Base-by-base conservation (phyloP, 2,113 vertebrate species). In the Bufo gargarizans region DNA sequence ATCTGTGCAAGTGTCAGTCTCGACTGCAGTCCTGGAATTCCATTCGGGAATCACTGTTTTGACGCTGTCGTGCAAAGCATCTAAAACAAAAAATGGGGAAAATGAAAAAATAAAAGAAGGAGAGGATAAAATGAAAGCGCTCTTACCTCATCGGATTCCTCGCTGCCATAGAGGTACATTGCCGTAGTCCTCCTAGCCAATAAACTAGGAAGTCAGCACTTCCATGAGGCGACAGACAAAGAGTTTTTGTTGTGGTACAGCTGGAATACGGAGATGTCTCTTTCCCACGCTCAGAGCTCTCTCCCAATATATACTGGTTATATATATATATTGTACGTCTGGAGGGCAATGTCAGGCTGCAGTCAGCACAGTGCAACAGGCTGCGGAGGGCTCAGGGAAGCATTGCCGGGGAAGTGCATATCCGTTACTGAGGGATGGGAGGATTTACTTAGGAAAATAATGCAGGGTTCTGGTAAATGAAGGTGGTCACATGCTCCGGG, bases 61-160 rank as follows among this genome's bases (percentile, higher is more conserved):
- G 3, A 49, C 4, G 0, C 3, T 6, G 6, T 7, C 53, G 6
- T 55, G 53, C 6, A 55, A 11, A 7, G 13, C 13, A 13, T 13
- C 13, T 58, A 8, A 58, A 12, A 0, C 0, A 14, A 8, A 3
- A 58, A 14, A 14, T 10, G 9, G 11, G 7, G n/a, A 2, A n/a
- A 2, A 0, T 1, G 0, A 65, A 65, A n/a, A n/a, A 10, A n/a
- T 71, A 0, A 77, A 53, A 53, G 47, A 77, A 77, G 19, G 17
- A 8, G 43, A n/a, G 19, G 59, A 77, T 4, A 11, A n/a, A 76
- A 20, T 47, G 8, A 43, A 33, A 2, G 2, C 16, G 50, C 56
- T 77, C 96, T 97, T 93, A 97, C 95, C 95, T 90, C 91, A 91
- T 96, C 93, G 22, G 94, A 96, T 89, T 93, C 94, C 91, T 96